phyloP scores from a whole-genome alignment of 2,888 invertebrate species.

The Euspilapteryx auroguttella region DNA sequence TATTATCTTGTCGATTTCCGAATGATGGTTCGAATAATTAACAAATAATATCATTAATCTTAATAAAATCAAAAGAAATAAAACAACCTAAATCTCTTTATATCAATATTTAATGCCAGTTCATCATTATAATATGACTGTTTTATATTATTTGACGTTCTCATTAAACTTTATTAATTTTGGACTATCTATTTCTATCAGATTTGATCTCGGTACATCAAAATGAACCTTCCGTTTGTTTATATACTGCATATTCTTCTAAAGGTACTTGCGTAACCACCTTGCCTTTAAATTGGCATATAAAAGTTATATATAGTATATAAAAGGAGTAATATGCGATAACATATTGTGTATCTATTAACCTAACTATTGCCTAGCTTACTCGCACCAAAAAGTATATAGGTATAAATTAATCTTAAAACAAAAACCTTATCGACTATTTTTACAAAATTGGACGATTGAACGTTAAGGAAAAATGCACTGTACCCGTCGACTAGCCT shows the following conservation, averaged over 20 bases:
- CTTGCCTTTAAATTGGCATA: conserved; percentile 22
- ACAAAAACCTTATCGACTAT: conserved; percentile 21
- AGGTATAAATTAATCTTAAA: conserved; percentile 6
- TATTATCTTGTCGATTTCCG: too few relatives aligned
- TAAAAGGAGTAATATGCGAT: conserved; percentile 12
- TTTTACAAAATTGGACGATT: conserved; percentile 54
- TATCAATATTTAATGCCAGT: too few relatives aligned
- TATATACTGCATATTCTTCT: conserved; percentile 5
- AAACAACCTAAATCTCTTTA: too few relatives aligned
- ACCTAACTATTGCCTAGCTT: neutral
- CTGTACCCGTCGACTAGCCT: conserved; percentile 58
- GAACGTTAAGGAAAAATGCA: conserved; percentile 36
- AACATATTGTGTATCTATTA: conserved; percentile 10
- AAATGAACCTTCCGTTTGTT: neutral
- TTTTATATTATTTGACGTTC: too few relatives aligned
- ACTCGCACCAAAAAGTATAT: neutral
- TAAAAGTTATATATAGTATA: conserved; percentile 10
- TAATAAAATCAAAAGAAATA: too few relatives aligned
- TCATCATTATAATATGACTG: too few relatives aligned
- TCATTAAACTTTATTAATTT: neutral
- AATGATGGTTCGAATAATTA: too few relatives aligned
- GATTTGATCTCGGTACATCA: neutral
- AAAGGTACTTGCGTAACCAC: conserved; percentile 60
- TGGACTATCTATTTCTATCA: neutral
- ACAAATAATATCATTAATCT: too few relatives aligned